Evolutionary conservation across 2,113 vertebrate species (phyloP).

Genomic region (Eulemur macaco): DNA sequence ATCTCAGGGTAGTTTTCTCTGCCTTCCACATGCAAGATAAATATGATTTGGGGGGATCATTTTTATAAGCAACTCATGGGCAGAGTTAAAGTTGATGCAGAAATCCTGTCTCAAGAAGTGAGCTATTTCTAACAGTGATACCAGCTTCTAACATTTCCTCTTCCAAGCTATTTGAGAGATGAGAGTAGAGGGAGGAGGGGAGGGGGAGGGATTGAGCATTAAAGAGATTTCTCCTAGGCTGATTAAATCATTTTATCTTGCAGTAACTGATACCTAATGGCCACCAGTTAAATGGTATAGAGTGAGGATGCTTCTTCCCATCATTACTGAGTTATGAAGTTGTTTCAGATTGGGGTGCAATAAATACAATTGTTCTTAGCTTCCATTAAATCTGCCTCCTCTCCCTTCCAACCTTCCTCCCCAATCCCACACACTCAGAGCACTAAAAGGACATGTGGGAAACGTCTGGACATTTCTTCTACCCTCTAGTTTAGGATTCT

Average conservation of each 20-base stretch:
- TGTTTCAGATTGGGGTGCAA: slow-evolving; percentile 10
- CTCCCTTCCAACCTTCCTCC: not conserved
- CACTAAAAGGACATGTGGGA: not conserved
- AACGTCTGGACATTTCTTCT: not conserved
- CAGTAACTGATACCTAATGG: slow-evolving; percentile 58
- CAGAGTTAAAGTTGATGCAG: not conserved
- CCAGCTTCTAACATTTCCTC: slow-evolving; percentile 36
- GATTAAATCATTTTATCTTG: slow-evolving; percentile 60
- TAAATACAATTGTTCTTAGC: not conserved
- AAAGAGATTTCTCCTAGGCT: slow-evolving; percentile 39
- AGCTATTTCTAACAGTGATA: not conserved
- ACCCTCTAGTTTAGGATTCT: not conserved
- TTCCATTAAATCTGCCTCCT: slow-evolving; percentile 23
- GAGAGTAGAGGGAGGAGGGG: not conserved
- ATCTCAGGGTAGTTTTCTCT: not conserved
- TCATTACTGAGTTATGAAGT: slow-evolving; percentile 46
- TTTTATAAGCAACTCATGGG: not conserved
- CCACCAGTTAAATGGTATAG: not conserved
- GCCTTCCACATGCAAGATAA: not conserved
- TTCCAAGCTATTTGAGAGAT: slow-evolving; percentile 25
- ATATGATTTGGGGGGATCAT: not conserved
- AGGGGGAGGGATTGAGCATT: not conserved
- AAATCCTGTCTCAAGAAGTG: not conserved
- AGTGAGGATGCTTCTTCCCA: not conserved
- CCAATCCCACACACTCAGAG: not conserved